A percentile compares a stretch with the other conserved stretches of the same genome.
These are phyloP conservation scores for Polyommatus iphigenia DNA, from an alignment of 2,888 invertebrate species.

Conservation along the genomic window DNA sequence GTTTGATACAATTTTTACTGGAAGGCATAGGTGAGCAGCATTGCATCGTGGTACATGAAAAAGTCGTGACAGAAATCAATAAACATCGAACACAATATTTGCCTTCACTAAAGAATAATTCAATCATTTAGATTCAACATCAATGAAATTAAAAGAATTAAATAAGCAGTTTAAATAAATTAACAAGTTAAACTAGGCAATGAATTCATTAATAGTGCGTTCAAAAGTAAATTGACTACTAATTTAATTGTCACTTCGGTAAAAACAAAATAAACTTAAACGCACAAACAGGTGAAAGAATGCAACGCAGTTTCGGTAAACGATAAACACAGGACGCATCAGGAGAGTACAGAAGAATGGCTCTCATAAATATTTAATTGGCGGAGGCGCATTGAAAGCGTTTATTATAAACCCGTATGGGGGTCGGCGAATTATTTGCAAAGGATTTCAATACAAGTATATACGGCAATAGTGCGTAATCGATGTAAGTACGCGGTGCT, in stretches of 20 bases:
- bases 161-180: neutral
- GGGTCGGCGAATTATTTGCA: slow-evolving; percentile 64
- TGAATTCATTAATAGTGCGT: neutral
- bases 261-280: slow-evolving; percentile 4
- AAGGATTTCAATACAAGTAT: slow-evolving; percentile 61
- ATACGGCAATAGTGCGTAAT: slow-evolving; percentile 58
- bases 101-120: neutral
- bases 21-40: neutral
- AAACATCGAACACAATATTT: neutral
- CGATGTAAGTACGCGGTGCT: slow-evolving; percentile 50
- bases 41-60: neutral
- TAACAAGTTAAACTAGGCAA: slow-evolving; percentile 3
- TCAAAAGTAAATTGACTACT: neutral
- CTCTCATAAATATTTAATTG: slow-evolving; percentile 63
- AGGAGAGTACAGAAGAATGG: slow-evolving; percentile 47
- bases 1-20: neutral
- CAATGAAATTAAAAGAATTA: neutral
- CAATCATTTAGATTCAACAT: neutral
- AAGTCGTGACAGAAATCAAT: neutral
- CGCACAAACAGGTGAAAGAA: slow-evolving; percentile 14
- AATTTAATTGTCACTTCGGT: neutral
- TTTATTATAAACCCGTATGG: slow-evolving; percentile 67
- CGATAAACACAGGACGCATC: slow-evolving; percentile 37
- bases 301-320: slow-evolving; percentile 9
- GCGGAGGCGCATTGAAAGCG: slow-evolving; percentile 62